Conservation (phyloP, 2,888 invertebrate genomes). For the Dynastes hyllus region DNA sequence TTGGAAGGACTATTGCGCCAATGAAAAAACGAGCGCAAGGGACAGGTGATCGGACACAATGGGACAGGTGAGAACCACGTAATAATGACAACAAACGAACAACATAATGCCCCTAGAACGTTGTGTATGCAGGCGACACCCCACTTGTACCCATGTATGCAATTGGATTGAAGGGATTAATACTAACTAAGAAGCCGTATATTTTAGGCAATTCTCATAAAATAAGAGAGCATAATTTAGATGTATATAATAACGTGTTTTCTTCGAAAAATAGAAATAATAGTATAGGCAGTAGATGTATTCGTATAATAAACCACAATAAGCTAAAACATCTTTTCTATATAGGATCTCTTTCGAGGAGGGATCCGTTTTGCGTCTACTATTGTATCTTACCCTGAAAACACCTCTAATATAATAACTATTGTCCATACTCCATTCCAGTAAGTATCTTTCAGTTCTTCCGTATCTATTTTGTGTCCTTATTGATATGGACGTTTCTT, state of each 20-base stretch:
- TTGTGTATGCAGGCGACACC: neutral
- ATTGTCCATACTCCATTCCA: constrained; percentile 5
- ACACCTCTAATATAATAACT: constrained; percentile 25
- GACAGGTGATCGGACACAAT: constrained; percentile 42
- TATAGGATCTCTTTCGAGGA: neutral
- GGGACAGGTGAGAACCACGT: constrained; percentile 45
- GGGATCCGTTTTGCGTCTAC: neutral
- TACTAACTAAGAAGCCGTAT: neutral
- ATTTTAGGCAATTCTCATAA: neutral
- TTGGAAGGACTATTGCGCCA: constrained; percentile 11
- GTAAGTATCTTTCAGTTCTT: constrained; percentile 19
- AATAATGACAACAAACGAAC: constrained; percentile 30
- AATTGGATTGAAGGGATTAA: neutral
- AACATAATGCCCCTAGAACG: constrained; percentile 2
- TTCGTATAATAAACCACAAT: neutral
- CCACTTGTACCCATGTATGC: neutral
- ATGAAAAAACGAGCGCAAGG: constrained; percentile 23
- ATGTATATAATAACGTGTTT: neutral
- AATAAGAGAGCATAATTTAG: neutral
- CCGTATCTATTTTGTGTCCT: constrained; percentile 9
- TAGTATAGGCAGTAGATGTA: neutral
- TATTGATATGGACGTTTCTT: neutral
- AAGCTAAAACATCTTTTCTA: neutral
- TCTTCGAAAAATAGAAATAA: neutral
- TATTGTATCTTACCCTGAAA: constrained; percentile 14